Conservation (phyloP, 2,888 invertebrate genomes). For the Lithophane semibrunnea region DNA sequence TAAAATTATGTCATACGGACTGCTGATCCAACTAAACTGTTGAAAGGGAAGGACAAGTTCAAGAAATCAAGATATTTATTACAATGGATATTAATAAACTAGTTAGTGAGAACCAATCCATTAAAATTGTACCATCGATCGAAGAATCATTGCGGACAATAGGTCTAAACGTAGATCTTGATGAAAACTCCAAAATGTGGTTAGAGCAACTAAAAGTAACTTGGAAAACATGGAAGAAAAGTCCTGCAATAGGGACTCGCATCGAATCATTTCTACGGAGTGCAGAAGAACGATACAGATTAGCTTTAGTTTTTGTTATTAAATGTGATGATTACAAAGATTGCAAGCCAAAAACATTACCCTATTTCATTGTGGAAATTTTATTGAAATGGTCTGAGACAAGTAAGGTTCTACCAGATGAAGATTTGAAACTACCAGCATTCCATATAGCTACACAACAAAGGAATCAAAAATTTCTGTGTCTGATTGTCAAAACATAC, state of each 20-base stretch:
- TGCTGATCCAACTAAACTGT: conserved; percentile 17
- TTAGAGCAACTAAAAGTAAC: conserved; percentile 83
- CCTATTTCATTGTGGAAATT: conserved; percentile 91
- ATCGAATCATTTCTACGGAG: conserved; percentile 87
- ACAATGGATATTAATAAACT: conserved; percentile 78
- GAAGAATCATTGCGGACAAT: conserved; percentile 82
- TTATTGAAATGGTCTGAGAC: conserved; percentile 88
- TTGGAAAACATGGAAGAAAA: conserved; percentile 90
- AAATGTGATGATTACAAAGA: conserved; percentile 92
- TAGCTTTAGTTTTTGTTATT: conserved; percentile 90
- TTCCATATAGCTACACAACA: conserved; percentile 93
- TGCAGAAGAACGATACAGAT: conserved; percentile 91
- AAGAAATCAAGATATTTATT: conserved; percentile 5
- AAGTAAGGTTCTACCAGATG: conserved; percentile 81
- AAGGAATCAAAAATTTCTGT: conserved; percentile 91
- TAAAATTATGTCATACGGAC: conserved; percentile 35
- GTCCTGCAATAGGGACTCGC: conserved; percentile 86
- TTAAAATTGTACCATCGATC: conserved; percentile 87
- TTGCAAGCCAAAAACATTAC: conserved; percentile 91
- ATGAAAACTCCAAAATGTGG: conserved; percentile 81
- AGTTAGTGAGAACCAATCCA: conserved; percentile 81
- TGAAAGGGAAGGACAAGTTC: conserved; percentile 1
- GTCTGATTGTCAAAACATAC: conserved; percentile 92
- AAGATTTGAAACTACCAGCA: conserved; percentile 92
- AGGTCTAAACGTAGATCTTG: conserved; percentile 86